These are phyloP conservation scores for Hylomyscus alleni DNA, from an alignment of 2,797 vertebrate species.

Conservation along the genomic window DNA sequence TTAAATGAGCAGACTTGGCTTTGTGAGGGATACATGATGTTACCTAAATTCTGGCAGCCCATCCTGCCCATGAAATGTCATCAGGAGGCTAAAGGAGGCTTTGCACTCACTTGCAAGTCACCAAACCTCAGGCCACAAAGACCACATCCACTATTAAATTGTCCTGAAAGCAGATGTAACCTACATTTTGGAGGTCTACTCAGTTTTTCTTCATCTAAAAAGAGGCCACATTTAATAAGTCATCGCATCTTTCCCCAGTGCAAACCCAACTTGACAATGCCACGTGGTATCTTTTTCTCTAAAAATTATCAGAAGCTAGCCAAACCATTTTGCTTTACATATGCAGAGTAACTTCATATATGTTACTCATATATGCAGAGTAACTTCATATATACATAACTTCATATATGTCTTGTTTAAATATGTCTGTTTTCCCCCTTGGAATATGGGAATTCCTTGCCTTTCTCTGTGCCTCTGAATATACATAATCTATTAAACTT, in stretches of 20 bases:
- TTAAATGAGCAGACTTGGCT: constrained; percentile 37
- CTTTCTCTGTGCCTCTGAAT: background rate
- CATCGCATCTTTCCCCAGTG: constrained; percentile 31
- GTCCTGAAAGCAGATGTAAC: constrained; percentile 53
- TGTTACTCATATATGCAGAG: background rate
- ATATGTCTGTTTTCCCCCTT: background rate
- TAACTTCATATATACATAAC: too few relatives aligned
- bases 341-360: background rate
- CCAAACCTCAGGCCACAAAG: background rate
- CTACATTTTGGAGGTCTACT: background rate
- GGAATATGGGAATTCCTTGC: background rate
- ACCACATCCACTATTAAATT: constrained; percentile 21
- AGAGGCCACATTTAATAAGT: constrained; percentile 42
- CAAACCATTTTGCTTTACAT: constrained; percentile 37
- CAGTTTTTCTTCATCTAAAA: background rate
- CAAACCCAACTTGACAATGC: constrained; percentile 21
- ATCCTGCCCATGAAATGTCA: constrained; percentile 9
- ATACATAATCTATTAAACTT: background rate
- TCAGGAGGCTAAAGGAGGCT: background rate
- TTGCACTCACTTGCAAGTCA: constrained; percentile 19
- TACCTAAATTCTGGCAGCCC: constrained; percentile 53
- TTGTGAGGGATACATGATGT: background rate
- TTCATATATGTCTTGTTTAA: constrained; percentile 14
- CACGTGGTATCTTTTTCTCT: background rate
- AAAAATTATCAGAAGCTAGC: constrained; percentile 29